Base-by-base conservation (phyloP, 2,888 invertebrate species). In the Apamea epomidion region DNA sequence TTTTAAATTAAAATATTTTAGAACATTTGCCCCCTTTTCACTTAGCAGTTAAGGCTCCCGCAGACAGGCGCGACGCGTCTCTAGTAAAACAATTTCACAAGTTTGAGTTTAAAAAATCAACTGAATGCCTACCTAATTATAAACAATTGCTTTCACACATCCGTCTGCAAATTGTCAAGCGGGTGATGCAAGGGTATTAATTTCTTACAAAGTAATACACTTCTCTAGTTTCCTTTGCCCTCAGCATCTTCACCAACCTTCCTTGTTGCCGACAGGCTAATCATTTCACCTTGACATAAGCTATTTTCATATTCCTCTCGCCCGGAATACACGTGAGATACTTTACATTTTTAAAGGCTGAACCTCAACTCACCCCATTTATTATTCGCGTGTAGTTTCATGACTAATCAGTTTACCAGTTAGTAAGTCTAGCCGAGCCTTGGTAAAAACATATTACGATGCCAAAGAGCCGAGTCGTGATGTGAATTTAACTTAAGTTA, bases 391-490 rank as follows among this genome's bases (percentile, higher is more conserved):
- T 64, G n/a, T 45, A 18, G 14, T 51, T 51, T 42, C 48, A 60
- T 75, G 68, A 72, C 67, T 86, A 86, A 86, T 62, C 54, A n/a
- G 65, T 42, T 29, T 60, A 37, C 54, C 54, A 73, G 64, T 84
- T 60, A 65, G 32, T 64, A 16, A 29, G 64, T 83, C 78, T 75
- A 76, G 65, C 64, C 84, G n/a, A 64, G 21, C 62, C 65, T 67
- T 72, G 32, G 54, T 68, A 58, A 60, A 37, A 80, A 78, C 42
- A n/a, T 60, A 83, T 74, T n/a, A 42, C 37, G 25, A 64, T 16
- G 62, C 29, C 37, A 73, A 78, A 83, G 58, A 74, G 37, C 58
- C 21, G 45, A 70, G 54, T 83, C 84, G 87, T 85, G 79, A 76
- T 70, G 42, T 21, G 84, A 85, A 83, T 87, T 67, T 10, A 83